Conservation (phyloP, 2,797 vertebrate species). For the Acrocephalus scirpaceus region DNA sequence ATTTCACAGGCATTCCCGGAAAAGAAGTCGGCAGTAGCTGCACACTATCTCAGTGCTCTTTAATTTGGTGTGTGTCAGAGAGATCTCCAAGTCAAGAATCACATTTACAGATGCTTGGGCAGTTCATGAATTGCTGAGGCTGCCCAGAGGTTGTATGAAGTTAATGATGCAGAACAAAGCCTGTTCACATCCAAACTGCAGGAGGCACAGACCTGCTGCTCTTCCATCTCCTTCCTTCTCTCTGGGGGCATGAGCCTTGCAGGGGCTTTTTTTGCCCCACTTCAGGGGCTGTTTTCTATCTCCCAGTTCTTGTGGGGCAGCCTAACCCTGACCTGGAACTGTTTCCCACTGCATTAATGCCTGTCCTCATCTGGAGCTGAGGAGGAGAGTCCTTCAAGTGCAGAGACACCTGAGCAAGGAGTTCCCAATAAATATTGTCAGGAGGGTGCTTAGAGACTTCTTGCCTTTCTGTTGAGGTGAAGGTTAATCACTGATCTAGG, state of each 20-base stretch:
- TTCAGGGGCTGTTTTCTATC: background rate
- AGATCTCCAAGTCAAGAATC: background rate
- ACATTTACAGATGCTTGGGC: constrained; percentile 11
- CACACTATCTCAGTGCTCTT: constrained; percentile 3
- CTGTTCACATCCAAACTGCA: background rate
- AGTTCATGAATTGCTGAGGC: background rate
- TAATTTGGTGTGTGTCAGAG: background rate
- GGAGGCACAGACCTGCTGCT: background rate
- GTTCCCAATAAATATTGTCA: background rate
- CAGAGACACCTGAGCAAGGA: background rate
- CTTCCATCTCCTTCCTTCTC: background rate
- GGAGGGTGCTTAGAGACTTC: background rate
- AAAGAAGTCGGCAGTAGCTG: constrained; percentile 25
- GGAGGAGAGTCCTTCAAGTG: background rate
- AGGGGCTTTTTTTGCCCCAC: background rate
- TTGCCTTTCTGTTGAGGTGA: background rate
- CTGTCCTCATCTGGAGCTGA: background rate
- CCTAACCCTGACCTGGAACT: background rate
- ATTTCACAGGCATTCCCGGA: constrained; percentile 7
- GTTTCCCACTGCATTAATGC: background rate
- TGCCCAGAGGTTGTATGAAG: background rate
- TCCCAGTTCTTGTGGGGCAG: background rate
- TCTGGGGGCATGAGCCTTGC: background rate
- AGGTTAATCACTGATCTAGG: background rate
- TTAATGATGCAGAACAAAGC: background rate